A percentile compares a stretch with the other conserved stretches of the same genome.
Evolutionary conservation across 2,113 vertebrate genomes (phyloP).

Genomic region (Scatophagus argus): DNA sequence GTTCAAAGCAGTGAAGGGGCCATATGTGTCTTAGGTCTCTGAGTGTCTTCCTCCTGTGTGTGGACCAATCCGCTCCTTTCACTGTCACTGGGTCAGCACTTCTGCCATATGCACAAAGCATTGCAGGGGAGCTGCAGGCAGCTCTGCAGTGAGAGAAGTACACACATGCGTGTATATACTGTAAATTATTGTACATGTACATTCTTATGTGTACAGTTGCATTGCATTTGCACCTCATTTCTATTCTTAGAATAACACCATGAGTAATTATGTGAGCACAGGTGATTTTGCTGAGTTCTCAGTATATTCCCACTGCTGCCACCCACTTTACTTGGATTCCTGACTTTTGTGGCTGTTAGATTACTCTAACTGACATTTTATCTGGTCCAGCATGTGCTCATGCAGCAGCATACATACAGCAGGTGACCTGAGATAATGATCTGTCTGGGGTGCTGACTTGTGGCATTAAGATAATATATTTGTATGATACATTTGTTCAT

Average conservation of each 20-base stretch:
- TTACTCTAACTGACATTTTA: slow-evolving; percentile 21
- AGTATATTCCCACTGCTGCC: background rate
- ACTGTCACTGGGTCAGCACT: slow-evolving; percentile 74
- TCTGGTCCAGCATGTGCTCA: slow-evolving; percentile 26
- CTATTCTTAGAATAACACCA: background rate
- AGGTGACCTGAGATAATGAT: background rate
- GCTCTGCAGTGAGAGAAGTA: slow-evolving; percentile 48
- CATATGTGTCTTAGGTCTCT: slow-evolving; percentile 12
- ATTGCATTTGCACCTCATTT: background rate
- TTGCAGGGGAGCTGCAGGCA: slow-evolving; percentile 58
- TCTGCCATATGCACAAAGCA: slow-evolving; percentile 61
- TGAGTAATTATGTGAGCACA: background rate
- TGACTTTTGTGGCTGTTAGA: slow-evolving; percentile 15
- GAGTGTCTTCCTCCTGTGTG: slow-evolving; percentile 18
- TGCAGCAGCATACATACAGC: slow-evolving; percentile 16
- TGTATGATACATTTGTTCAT: too few relatives aligned
- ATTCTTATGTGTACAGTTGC: background rate
- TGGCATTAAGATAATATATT: slow-evolving; percentile 1
- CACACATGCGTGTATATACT: slow-evolving; percentile 17
- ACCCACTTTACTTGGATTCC: slow-evolving; percentile 28
- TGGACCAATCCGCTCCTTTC: slow-evolving; percentile 27
- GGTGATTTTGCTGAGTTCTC: slow-evolving; percentile 33
- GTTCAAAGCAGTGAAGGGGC: slow-evolving; percentile 4
- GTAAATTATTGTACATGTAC: background rate
- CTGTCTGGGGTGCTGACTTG: slow-evolving; percentile 34